Evolutionary conservation across 2,797 vertebrate species (phyloP).

Genomic region (Babyrousa celebensis): DNA sequence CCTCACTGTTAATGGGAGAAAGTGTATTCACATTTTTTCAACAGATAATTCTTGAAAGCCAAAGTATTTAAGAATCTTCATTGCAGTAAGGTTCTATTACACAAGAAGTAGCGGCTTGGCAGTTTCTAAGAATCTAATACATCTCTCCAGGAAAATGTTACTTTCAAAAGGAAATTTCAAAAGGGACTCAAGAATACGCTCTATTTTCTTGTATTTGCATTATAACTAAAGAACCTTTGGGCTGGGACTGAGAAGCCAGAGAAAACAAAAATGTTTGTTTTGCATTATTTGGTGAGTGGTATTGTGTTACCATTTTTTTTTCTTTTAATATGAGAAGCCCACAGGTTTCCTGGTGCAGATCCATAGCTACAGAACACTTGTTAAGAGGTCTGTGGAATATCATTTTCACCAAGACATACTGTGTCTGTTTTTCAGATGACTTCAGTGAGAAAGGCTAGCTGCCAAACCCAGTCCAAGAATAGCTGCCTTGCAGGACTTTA

Average conservation of each 20-base stretch:
- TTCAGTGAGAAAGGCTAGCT: constrained; percentile 76
- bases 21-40: constrained; percentile 75
- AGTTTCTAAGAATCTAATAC: constrained; percentile 81
- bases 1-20: constrained; percentile 74
- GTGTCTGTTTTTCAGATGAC: constrained; percentile 84
- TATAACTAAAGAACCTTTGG: constrained; percentile 69
- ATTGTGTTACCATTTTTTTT: constrained; percentile 19
- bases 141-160: constrained; percentile 73
- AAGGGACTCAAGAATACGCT: constrained; percentile 56
- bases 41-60: constrained; percentile 79
- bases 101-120: constrained; percentile 75
- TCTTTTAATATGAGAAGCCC: constrained; percentile 66
- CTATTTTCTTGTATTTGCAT: constrained; percentile 77
- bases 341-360: constrained; percentile 50
- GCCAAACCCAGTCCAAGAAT: constrained; percentile 63
- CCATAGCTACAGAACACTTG: constrained; percentile 57
- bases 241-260: constrained; percentile 69
- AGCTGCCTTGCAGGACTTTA: constrained; percentile 34
- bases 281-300: constrained; percentile 23
- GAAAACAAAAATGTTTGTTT: constrained; percentile 67
- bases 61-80: constrained; percentile 81
- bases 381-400: constrained; percentile 73
- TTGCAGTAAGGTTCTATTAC: constrained; percentile 77
- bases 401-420: constrained; percentile 53
- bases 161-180: constrained; percentile 79